Evolutionary conservation across 2,113 vertebrate genomes (phyloP).

Genomic region (Zingel zingel): DNA sequence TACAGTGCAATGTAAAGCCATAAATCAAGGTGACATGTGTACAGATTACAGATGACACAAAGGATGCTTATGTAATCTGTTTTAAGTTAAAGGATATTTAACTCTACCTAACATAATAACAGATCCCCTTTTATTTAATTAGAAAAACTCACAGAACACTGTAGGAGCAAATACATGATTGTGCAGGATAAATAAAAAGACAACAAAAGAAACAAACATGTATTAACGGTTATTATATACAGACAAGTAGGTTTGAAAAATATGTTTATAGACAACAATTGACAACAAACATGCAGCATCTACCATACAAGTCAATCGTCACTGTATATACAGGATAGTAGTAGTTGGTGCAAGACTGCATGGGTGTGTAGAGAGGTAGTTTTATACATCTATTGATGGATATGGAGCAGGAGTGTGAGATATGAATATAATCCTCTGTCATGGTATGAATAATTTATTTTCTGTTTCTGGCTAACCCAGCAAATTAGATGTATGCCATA

Average conservation of each 20-base stretch:
- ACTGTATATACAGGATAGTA: background rate
- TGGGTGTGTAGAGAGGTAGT: background rate
- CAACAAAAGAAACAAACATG: background rate
- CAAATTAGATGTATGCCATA: background rate
- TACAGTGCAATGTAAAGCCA: background rate
- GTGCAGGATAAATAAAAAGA: background rate
- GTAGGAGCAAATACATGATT: background rate
- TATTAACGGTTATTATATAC: background rate
- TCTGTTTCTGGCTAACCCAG: accelerated
- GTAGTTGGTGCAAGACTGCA: background rate
- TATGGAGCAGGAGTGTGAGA: background rate
- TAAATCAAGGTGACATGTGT: background rate
- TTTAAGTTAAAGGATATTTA: background rate
- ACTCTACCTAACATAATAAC: background rate
- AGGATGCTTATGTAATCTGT: background rate
- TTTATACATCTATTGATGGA: background rate
- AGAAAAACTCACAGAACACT: background rate
- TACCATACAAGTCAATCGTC: background rate
- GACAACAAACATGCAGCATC: background rate
- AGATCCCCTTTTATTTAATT: background rate
- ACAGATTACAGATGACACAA: background rate
- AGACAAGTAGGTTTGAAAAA: background rate
- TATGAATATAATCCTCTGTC: background rate
- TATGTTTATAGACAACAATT: background rate
- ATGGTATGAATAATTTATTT: background rate